phyloP scores from a whole-genome alignment of 2,113 vertebrate species.

The Xyrauchen texanus region DNA sequence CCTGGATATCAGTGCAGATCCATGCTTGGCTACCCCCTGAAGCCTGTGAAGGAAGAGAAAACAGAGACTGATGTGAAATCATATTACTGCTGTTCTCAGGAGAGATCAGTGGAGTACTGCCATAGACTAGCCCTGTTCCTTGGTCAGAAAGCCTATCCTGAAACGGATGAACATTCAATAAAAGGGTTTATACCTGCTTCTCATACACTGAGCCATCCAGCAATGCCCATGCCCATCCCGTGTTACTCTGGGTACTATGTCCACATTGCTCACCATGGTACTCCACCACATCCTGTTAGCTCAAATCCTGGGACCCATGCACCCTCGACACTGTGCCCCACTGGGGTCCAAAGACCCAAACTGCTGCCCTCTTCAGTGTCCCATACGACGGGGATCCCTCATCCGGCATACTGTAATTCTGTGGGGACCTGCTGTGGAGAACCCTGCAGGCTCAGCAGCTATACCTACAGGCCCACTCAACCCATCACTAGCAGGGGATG shows the following conservation, averaged over 20 bases:
- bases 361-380: constrained; percentile 79
- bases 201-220: constrained; percentile 62
- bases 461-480: constrained; percentile 81
- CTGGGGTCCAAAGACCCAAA: constrained; percentile 76
- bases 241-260: constrained; percentile 83
- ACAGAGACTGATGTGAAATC: constrained; percentile 75
- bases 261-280: constrained; percentile 72
- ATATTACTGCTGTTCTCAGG: constrained; percentile 79
- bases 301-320: constrained; percentile 55
- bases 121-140: constrained; percentile 90
- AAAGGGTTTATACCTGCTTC: constrained; percentile 80
- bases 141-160: constrained; percentile 75
- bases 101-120: constrained; percentile 81
- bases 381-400: constrained; percentile 82
- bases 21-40: constrained; percentile 69
- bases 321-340: constrained; percentile 71
- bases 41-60: constrained; percentile 77
- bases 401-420: constrained; percentile 85
- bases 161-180: constrained; percentile 66
- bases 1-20: constrained; percentile 64
- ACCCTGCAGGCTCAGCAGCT: constrained; percentile 79
- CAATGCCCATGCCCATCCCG: constrained; percentile 71
- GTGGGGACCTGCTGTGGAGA: constrained; percentile 83
- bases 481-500: constrained; percentile 78
- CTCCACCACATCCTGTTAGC: constrained; percentile 54